phyloP scores from a whole-genome alignment of 53 echinoderm and acorn worm species.

The Paracentrotus lividus region DNA sequence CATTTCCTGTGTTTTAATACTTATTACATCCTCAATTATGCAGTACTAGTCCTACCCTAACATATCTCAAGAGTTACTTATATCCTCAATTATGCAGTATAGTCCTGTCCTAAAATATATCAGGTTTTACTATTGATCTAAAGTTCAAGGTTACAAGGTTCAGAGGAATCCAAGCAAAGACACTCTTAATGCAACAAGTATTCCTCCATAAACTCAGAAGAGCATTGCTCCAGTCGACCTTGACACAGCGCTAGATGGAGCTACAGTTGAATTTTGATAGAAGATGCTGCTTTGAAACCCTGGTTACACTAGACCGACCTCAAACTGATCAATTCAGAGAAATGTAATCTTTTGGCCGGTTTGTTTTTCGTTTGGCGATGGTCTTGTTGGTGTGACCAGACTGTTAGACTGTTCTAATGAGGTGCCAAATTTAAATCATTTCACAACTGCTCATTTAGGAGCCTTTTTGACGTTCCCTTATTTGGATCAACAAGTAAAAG shows the following conservation, averaged over 20 bases:
- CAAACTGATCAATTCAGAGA: too few species aligned
- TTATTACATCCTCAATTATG: background rate
- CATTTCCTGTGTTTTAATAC: slow-evolving; percentile 7
- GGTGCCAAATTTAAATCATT: too few species aligned
- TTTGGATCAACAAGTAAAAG: too few species aligned
- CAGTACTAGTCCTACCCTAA: background rate
- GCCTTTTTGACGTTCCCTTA: too few species aligned
- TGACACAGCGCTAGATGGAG: background rate
- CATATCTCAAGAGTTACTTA: background rate
- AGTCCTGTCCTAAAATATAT: background rate
- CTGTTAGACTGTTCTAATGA: too few species aligned
- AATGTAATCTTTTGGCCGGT: too few species aligned
- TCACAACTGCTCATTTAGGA: too few species aligned
- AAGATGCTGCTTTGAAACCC: background rate
- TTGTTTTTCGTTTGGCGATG: too few species aligned
- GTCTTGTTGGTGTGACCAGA: too few species aligned
- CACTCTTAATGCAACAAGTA: background rate
- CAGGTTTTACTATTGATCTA: background rate
- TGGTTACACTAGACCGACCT: too few species aligned
- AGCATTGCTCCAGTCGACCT: background rate
- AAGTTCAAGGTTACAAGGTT: slow-evolving; percentile 35
- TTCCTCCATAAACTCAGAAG: background rate
- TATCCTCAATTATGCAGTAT: background rate
- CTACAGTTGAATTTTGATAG: background rate
- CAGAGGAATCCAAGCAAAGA: background rate